Evolutionary conservation across 2,113 vertebrate species (phyloP).

Genomic region (Corythornis vintsioides): DNA sequence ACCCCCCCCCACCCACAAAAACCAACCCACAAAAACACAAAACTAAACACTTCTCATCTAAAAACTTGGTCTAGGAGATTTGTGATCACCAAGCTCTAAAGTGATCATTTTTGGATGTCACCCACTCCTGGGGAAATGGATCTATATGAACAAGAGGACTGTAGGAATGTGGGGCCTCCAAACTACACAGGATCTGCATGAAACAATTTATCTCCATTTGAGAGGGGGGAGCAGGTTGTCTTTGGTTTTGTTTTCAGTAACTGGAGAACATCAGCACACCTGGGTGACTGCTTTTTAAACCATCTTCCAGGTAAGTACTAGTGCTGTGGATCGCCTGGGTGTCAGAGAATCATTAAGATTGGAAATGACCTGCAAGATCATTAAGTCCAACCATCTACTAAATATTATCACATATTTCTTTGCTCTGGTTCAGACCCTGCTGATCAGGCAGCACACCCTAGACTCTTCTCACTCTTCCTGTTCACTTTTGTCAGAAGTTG

Average conservation of each 20-base stretch:
- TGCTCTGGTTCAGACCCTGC: accelerated
- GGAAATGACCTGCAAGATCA: no score
- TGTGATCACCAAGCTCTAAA: accelerated
- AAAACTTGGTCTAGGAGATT: not conserved
- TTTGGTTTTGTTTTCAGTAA: not conserved
- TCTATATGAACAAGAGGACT: no score
- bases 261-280: no score
- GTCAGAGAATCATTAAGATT: no score
- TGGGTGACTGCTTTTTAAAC: not conserved
- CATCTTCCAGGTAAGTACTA: not conserved
- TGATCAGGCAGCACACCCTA: not conserved
- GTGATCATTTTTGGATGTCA: not conserved
- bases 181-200: no score
- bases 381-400: no score
- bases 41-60: no score
- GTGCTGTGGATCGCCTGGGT: accelerated
- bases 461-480: not conserved
- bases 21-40: not conserved
- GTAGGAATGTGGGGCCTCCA: no score
- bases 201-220: not conserved
- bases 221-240: not conserved
- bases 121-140: not conserved
- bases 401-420: no score
- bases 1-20: no score
- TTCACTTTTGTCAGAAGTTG: not conserved